phyloP scores from a whole-genome alignment of 2,113 vertebrate species.

The Gambusia affinis region DNA sequence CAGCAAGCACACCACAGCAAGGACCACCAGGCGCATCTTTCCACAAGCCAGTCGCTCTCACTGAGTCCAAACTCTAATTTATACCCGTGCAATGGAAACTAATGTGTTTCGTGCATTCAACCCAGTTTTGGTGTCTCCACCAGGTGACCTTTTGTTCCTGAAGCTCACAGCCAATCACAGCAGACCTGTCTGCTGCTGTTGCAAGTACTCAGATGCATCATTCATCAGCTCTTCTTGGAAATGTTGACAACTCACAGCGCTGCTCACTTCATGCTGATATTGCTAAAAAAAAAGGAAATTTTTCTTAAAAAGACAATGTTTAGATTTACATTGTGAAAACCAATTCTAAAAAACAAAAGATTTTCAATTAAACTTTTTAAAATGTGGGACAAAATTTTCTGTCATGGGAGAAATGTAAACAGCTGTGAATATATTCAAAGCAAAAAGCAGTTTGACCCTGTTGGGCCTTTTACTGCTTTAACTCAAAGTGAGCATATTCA shows the following conservation, averaged over 20 bases:
- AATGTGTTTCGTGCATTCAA: background rate
- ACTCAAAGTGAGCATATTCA: too few species aligned
- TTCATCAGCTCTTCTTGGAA: constrained; percentile 63
- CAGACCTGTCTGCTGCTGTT: constrained; percentile 29
- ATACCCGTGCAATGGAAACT: background rate
- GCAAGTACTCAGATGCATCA: constrained; percentile 54
- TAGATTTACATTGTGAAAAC: too few species aligned
- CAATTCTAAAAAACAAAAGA: too few species aligned
- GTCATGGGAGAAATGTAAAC: too few species aligned
- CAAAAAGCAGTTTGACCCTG: too few species aligned
- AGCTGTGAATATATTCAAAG: too few species aligned
- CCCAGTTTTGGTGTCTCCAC: constrained; percentile 51
- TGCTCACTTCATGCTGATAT: background rate
- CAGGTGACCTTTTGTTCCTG: constrained; percentile 49
- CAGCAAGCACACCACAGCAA: constrained; percentile 61
- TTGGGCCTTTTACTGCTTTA: too few species aligned
- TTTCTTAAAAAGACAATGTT: too few species aligned
- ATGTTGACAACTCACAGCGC: constrained; percentile 15
- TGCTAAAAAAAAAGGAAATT: background rate
- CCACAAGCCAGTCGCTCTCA: background rate
- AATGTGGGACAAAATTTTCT: too few species aligned
- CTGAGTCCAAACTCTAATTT: background rate
- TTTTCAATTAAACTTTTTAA: too few species aligned
- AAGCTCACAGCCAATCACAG: constrained; percentile 54
- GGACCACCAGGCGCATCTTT: constrained; percentile 66